Conservation (phyloP, 2,797 vertebrate genomes). For the Manis javanica region DNA sequence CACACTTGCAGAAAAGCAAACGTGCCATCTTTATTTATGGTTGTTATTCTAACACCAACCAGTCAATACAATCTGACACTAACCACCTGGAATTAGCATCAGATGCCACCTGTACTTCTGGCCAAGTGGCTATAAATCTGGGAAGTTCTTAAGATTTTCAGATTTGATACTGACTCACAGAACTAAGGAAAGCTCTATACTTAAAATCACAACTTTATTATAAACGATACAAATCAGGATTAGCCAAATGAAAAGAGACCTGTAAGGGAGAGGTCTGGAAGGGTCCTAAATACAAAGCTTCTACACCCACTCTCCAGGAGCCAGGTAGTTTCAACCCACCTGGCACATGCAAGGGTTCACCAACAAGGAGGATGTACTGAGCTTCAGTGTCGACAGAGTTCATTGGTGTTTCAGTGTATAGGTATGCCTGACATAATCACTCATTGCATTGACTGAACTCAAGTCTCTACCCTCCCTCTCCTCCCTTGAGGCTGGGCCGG, state of each 20-base stretch:
- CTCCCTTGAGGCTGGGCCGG: neutral
- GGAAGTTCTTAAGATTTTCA: neutral
- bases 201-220: neutral
- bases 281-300: neutral
- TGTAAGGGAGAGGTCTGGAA: neutral
- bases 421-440: neutral
- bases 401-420: neutral
- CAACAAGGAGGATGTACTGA: neutral
- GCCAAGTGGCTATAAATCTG: neutral
- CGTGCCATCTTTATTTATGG: neutral
- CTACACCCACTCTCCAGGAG: neutral
- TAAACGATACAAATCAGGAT: neutral
- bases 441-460: neutral
- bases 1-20: neutral
- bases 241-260: neutral
- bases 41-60: neutral
- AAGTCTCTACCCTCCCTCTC: neutral
- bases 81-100: neutral
- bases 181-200: neutral
- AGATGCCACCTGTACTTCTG: neutral
- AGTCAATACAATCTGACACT: neutral
- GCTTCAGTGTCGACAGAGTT: neutral
- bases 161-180: neutral
- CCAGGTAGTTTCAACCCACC: neutral
- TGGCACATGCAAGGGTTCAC: neutral